Conservation (phyloP, 2,113 vertebrate genomes). For the Tragelaphus scriptus region DNA sequence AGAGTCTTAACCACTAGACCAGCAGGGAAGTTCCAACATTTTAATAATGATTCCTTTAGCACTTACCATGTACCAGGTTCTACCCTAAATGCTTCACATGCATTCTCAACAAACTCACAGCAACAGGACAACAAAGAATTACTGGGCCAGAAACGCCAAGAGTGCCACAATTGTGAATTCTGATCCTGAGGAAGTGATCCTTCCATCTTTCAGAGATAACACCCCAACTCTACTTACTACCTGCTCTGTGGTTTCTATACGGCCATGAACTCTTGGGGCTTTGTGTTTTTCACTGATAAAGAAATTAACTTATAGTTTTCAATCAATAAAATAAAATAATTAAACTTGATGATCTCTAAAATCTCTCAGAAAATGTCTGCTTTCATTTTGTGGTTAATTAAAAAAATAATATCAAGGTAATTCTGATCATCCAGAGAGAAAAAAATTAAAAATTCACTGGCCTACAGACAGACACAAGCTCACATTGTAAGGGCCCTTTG, state of each 20-base stretch:
- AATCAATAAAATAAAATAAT: not conserved
- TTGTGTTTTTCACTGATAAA: not conserved
- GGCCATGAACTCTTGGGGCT: not conserved
- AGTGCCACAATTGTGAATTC: not conserved
- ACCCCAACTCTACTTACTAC: not conserved
- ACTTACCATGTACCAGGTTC: not conserved
- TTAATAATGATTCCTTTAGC: not conserved
- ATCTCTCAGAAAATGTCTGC: not conserved
- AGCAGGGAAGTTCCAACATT: not conserved
- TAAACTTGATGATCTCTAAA: not conserved
- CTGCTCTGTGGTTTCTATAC: not conserved
- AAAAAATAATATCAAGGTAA: not conserved
- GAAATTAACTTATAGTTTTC: not conserved
- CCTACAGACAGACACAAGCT: not conserved
- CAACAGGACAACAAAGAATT: not conserved
- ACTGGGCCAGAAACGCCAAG: fast-evolving
- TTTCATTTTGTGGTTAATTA: not conserved
- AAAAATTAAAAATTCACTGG: not conserved
- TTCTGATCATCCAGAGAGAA: not conserved
- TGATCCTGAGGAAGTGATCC: not conserved
- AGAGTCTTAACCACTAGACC: not conserved
- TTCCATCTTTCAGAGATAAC: not conserved
- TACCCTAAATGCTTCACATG: not conserved
- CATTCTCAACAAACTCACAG: not conserved
- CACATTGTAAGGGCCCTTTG: not conserved